These are phyloP conservation scores for Artibeus lituratus DNA, from an alignment of 2,797 vertebrate genomes.

Conservation along the genomic window DNA sequence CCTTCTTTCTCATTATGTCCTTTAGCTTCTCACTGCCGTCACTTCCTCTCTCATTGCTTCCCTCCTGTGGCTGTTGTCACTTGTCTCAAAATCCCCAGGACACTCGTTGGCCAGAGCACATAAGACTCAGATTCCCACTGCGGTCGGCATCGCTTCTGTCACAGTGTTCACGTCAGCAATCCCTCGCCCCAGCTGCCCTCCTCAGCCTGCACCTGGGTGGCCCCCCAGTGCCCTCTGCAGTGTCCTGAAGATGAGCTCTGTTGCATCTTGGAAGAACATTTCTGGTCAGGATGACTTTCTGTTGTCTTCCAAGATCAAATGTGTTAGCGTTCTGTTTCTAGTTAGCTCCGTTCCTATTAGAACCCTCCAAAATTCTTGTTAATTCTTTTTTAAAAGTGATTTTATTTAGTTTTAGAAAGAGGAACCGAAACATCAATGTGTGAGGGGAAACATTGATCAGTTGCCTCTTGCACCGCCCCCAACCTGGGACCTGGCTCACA, in stretches of 20 bases:
- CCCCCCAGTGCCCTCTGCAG: neutral
- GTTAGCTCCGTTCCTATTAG: neutral
- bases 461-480: too few species aligned
- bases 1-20: neutral
- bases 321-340: neutral
- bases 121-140: neutral
- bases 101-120: neutral
- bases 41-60: neutral
- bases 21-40: neutral
- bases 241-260: neutral
- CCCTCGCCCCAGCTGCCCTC: neutral
- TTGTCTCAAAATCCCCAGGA: neutral
- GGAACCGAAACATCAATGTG: too few species aligned
- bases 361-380: neutral
- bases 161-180: neutral
- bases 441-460: too few species aligned
- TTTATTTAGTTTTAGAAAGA: neutral
- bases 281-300: slow-evolving; percentile 36
- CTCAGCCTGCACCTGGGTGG: neutral
- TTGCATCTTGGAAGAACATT: neutral
- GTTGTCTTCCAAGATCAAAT: neutral
- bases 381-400: neutral
- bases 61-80: neutral
- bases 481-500: too few species aligned
- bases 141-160: neutral